phyloP scores from a whole-genome alignment of 2,113 vertebrate genomes.

The Stictonetta naevosa region DNA sequence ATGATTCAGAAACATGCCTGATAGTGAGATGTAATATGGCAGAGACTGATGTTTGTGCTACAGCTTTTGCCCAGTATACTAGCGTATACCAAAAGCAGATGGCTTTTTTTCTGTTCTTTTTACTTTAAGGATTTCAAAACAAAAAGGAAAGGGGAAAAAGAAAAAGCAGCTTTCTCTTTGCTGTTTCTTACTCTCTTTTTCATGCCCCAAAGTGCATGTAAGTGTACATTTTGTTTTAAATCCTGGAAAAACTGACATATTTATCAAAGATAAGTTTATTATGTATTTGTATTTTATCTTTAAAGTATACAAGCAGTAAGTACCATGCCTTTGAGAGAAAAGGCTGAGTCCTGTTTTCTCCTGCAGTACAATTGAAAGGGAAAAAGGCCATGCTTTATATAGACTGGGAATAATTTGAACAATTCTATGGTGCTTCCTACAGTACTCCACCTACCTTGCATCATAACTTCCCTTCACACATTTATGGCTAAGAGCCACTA shows the following conservation, averaged over 20 bases:
- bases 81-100: not conserved
- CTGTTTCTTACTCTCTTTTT: not conserved
- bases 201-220: not conserved
- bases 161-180: not conserved
- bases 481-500: conserved; percentile 57
- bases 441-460: conserved; percentile 60
- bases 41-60: not conserved
- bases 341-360: conserved; percentile 15
- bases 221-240: not conserved
- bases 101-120: conserved; percentile 7
- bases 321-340: not conserved
- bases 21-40: not conserved
- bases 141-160: not conserved
- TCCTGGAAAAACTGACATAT: not conserved
- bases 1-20: conserved; percentile 14
- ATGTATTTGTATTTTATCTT: not conserved
- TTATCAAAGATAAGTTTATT: not conserved
- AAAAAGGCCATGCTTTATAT: conserved; percentile 39
- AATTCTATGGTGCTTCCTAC: conserved; percentile 48
- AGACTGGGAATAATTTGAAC: conserved; percentile 38
- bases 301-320: not conserved
- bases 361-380: conserved; percentile 34
- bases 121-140: not conserved
- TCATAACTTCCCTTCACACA: conserved; percentile 52
- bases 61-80: not conserved